These are phyloP conservation scores for Myotis brandtii DNA, from an alignment of 2,113 vertebrate species.

Conservation along the genomic window DNA sequence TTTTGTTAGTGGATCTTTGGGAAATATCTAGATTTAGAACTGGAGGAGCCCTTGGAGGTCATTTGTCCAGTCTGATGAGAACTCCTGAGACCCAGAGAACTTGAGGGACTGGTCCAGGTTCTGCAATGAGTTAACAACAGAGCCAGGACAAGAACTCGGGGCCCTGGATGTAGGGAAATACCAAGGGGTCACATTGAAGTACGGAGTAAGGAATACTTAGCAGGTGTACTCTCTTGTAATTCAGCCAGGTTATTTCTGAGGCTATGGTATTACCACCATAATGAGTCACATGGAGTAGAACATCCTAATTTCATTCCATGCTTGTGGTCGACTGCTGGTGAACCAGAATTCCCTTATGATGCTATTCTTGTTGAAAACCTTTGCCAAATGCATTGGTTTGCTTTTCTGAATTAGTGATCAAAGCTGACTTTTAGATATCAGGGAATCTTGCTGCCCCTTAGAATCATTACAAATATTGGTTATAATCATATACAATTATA, in stretches of 20 bases:
- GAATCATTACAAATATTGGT: neutral
- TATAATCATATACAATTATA: neutral
- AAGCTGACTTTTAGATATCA: neutral
- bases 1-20: slow-evolving; percentile 24
- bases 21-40: slow-evolving; percentile 16
- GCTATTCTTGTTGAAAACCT: neutral
- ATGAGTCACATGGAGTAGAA: neutral
- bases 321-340: slow-evolving; percentile 3
- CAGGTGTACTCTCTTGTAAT: neutral
- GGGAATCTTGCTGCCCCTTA: neutral
- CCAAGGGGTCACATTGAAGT: neutral
- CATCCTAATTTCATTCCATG: neutral
- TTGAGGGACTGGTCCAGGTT: neutral
- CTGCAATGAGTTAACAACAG: neutral
- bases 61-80: neutral
- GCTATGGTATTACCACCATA: neutral
- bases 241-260: neutral
- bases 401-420: slow-evolving; percentile 1
- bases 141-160: neutral
- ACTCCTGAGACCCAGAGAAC: neutral
- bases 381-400: neutral
- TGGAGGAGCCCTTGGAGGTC: neutral
- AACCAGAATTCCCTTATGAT: neutral
- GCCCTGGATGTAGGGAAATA: neutral
- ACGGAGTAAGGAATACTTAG: neutral